These are phyloP conservation scores for Muntiacus reevesi DNA, from an alignment of 2,113 vertebrate species.

Conservation along the genomic window DNA sequence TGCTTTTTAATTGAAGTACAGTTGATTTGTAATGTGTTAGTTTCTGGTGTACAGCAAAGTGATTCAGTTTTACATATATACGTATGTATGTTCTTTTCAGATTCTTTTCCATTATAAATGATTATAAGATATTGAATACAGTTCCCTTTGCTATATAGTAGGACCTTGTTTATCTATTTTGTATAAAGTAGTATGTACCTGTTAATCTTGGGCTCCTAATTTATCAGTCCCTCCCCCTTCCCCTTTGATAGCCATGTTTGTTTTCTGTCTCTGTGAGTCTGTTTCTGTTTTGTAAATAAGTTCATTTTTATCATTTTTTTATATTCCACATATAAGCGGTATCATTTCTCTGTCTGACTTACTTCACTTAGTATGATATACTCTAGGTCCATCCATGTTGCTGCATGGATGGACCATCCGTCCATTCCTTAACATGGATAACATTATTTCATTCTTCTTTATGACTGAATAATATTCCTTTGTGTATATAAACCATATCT, in stretches of 20 bases:
- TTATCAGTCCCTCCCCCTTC: not conserved
- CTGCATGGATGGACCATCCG: not conserved
- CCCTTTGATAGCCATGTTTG: not conserved
- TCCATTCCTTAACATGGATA: not conserved
- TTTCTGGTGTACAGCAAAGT: not conserved
- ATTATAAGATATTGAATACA: not conserved
- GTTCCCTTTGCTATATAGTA: not conserved
- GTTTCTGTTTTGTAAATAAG: not conserved
- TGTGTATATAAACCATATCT: not conserved
- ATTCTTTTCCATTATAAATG: not conserved
- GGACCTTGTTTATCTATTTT: not conserved
- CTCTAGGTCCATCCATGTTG: not conserved
- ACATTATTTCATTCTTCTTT: not conserved
- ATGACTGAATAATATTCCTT: not conserved
- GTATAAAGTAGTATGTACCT: not conserved
- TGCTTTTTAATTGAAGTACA: not conserved
- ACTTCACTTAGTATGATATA: not conserved
- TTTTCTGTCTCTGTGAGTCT: not conserved
- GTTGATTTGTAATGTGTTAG: not conserved
- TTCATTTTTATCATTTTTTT: not conserved
- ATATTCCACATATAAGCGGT: not conserved
- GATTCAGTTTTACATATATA: not conserved
- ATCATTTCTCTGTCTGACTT: not conserved
- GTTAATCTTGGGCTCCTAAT: not conserved
- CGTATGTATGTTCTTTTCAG: not conserved